phyloP scores from a whole-genome alignment of 2,888 invertebrate species.

The Zhuqinia jingwanae region DNA sequence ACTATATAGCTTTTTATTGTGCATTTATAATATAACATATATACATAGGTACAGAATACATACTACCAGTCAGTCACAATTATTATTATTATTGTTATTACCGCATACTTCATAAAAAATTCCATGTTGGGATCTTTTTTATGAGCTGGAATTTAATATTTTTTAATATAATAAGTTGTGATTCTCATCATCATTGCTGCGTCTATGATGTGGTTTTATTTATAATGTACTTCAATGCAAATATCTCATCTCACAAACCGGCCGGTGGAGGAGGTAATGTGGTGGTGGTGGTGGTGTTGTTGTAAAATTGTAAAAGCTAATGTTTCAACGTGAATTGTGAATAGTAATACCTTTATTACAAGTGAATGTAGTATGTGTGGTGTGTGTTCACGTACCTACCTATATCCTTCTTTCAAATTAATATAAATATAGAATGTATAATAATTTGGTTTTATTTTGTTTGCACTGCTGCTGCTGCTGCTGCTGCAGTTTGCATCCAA shows the following conservation, averaged over 20 bases:
- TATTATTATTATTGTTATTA: constrained; percentile 46
- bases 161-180: constrained; percentile 66
- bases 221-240: constrained; percentile 50
- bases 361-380: background rate
- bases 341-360: background rate
- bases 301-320: constrained; percentile 43
- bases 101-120: constrained; percentile 62
- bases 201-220: constrained; percentile 49
- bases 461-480: no score
- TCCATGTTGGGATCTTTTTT: constrained; percentile 68
- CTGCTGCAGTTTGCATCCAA: constrained; percentile 5
- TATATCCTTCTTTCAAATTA: no score
- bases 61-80: constrained; percentile 38
- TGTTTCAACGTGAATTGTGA: constrained; percentile 18
- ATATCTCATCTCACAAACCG: constrained; percentile 60
- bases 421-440: background rate
- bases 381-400: no score
- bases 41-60: no score
- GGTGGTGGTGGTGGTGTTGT: constrained; percentile 15
- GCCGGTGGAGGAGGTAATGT: constrained; percentile 47
- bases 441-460: background rate
- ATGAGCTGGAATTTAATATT: constrained; percentile 73
- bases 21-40: background rate
- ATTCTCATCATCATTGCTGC: constrained; percentile 55
- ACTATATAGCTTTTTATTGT: background rate